Evolutionary conservation across 2,888 invertebrate genomes (phyloP), one percentile per base, ranked within the genome.

Genomic region (Drosophila mercatorum): DNA sequence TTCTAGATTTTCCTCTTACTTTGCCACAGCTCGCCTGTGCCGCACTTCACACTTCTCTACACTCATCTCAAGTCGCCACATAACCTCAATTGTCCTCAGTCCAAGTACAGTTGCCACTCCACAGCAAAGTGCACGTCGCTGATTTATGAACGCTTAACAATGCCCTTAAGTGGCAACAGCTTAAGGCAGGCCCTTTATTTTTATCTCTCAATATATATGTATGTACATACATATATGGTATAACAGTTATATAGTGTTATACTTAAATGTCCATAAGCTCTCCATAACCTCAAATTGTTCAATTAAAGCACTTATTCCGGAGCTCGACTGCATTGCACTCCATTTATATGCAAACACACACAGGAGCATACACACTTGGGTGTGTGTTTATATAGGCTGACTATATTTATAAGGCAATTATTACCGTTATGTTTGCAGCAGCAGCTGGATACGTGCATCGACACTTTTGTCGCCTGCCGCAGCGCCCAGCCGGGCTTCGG

Each of bases 401-500:
- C 68, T 17, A 68, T 83, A 83, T 76, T 85, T 76, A 83, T 77
- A 74, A 86, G 68, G 75, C 68, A 74, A 74, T 76, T 78, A 81
- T 69, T 61, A 67, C 60, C 51, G 71, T 65, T 66, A 67, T 67
- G 49, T 63, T 72, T 73, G 67, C 79, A 82, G 81, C 78, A 72
- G 69, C 78, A 72, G 69, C 67, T 81, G 65, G 79, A 77, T 52
- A 68, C 61, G 41, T 64, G 36, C 51, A 61, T 36, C 43, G 68
- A 67, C 55, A 41, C 58, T 38, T 26, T 62, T 47, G 52, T 55
- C 26, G 72, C 41, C 8, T 92, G 92, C 72, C 87, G 80, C 72
- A 90, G 81, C 47, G 83, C 81, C 14, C 92, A 92, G 63, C 86
- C 83, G 10, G 92, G 92, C 44, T 92, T 92, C 68, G 86, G 80